Base-by-base conservation (phyloP, 2,888 invertebrate genomes). In the Dascillus cervinus region DNA sequence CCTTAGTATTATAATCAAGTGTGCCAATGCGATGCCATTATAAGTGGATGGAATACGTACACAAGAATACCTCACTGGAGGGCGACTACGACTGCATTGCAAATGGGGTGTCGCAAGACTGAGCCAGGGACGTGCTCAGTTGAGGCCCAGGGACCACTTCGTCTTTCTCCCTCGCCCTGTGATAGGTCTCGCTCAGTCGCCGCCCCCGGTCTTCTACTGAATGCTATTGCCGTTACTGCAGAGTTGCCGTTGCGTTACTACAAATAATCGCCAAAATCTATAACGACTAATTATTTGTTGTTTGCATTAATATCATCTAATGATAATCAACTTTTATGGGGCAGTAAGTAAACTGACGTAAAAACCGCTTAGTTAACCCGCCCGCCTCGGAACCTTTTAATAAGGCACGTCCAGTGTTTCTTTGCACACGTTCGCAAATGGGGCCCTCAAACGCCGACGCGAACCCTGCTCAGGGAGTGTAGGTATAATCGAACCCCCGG, bases 41-140 rank as follows among this genome's bases (percentile, higher is more conserved):
- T 55, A 44, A 39, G 48, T 38, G 41, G 33, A 39, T 38, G 32
- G 42, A 45, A 50, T 53, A 55, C 53, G 51, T 55, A 55, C 53
- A 53, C 50, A 52, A 42, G 43, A 40, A 43, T 44, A 46, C 35
- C 41, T 42, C 41, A 44, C 39, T 42, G 48, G 40, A 38, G 17
- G 27, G 23, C 14, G 44, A 41, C 37, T 56, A 55, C 50, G 49
- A 49, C 55, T 56, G 55, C 55, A 52, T 58, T 41, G 50, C 53
- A 51, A 45, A 48, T 46, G 49, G 49, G 53, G 44, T 55, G 53
- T 56, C 55, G 56, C 53, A 56, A 58, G 55, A 62, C 62, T 62
- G 37, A 53, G 32, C 39, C 50, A 55, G 56, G 56, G 57, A 57
- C 58, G 58, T 58, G 56, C 55, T 51, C 54, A 50, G 52, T 52